These are phyloP conservation scores for Pyxicephalus adspersus DNA, from an alignment of 2,113 vertebrate species.

Conservation along the genomic window DNA sequence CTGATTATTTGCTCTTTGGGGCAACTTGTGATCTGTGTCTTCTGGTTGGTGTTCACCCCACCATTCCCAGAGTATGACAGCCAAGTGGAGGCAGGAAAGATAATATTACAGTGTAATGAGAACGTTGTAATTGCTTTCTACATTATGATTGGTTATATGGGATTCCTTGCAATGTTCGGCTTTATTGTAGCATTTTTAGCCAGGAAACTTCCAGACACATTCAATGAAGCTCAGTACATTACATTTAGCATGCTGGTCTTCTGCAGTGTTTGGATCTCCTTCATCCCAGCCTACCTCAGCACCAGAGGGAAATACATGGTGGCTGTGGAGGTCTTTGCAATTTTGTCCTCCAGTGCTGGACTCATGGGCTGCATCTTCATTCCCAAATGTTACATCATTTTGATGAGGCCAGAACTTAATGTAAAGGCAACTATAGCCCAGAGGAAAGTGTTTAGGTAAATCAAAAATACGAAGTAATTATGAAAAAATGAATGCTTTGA, in stretches of 20 bases:
- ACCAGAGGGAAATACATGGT: slow-evolving; percentile 33
- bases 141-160: slow-evolving; percentile 43
- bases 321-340: slow-evolving; percentile 37
- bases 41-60: slow-evolving; percentile 45
- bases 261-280: slow-evolving; percentile 47
- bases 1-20: not conserved
- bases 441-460: not conserved
- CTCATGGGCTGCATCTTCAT: slow-evolving; percentile 22
- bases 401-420: slow-evolving; percentile 19
- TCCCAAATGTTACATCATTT: slow-evolving; percentile 29
- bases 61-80: slow-evolving; percentile 44
- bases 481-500: not conserved
- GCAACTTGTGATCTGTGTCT: slow-evolving; percentile 46
- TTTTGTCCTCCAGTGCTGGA: slow-evolving; percentile 15
- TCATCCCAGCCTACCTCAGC: slow-evolving; percentile 43
- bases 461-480: too few species aligned
- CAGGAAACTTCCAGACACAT: slow-evolving; percentile 50
- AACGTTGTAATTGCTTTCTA: slow-evolving; percentile 28
- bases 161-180: slow-evolving; percentile 27
- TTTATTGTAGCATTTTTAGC: slow-evolving; percentile 53
- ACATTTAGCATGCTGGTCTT: slow-evolving; percentile 39
- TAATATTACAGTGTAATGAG: slow-evolving; percentile 54
- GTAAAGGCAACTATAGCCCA: too few species aligned
- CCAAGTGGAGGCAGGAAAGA: slow-evolving; percentile 12
- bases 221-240: slow-evolving; percentile 27